phyloP scores from a whole-genome alignment of 2,113 vertebrate species.

The Hymenochirus boettgeri region DNA sequence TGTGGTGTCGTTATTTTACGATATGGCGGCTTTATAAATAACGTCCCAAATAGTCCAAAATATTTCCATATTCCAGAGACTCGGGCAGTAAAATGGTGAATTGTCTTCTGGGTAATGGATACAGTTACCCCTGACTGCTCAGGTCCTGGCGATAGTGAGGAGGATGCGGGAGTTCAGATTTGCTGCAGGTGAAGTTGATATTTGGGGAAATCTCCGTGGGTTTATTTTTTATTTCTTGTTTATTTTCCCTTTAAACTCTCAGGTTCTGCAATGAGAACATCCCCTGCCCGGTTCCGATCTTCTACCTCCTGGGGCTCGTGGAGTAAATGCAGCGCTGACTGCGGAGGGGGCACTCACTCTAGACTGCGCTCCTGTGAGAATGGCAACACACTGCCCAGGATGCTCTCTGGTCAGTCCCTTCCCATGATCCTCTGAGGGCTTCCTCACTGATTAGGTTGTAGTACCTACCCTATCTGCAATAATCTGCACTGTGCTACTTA shows the following conservation, averaged over 20 bases:
- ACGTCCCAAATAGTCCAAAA: too few species aligned
- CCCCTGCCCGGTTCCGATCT: slow-evolving; percentile 86
- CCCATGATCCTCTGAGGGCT: too few species aligned
- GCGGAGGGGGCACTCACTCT: slow-evolving; percentile 88
- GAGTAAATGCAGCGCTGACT: slow-evolving; percentile 91
- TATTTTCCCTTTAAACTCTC: slow-evolving; percentile 23
- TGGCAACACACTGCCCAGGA: slow-evolving; percentile 87
- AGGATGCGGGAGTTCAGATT: neutral
- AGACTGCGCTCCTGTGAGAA: slow-evolving; percentile 88
- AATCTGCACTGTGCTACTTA: too few species aligned
- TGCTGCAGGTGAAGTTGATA: neutral
- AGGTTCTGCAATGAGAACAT: slow-evolving; percentile 95
- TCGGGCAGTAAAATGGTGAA: too few species aligned
- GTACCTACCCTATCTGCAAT: too few species aligned
- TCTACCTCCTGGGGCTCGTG: slow-evolving; percentile 92
- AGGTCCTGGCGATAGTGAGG: too few species aligned
- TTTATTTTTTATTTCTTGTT: neutral
- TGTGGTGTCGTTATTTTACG: too few species aligned
- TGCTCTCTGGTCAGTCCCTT: slow-evolving; percentile 82
- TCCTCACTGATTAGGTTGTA: too few species aligned
- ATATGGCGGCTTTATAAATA: too few species aligned
- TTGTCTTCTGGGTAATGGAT: too few species aligned
- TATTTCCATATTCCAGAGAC: too few species aligned
- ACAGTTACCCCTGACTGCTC: too few species aligned
- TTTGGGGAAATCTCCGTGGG: neutral